Base-by-base conservation (phyloP, 1,140 invertebrate genomes). In the Zaprionus ornatus region DNA sequence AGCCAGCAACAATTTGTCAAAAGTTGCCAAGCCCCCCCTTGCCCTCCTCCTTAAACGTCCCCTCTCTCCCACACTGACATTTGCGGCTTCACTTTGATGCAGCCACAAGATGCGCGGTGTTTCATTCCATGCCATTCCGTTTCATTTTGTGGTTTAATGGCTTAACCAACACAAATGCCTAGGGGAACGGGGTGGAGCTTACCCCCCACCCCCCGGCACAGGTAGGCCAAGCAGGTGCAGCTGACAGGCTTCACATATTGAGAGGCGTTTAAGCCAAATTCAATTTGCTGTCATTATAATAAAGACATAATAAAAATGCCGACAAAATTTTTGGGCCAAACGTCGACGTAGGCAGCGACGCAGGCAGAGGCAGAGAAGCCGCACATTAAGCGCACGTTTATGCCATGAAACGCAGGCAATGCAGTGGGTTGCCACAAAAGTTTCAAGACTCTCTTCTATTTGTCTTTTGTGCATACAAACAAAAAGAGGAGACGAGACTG, bases 1-100 rank as follows among this genome's bases (percentile, higher is more conserved):
- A 78, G 59, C 73, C 61, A 76, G 66, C 80, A 90, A 88, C 81
- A 88, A 88, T 88, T 88, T 88, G 85, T 88, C 85, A 88, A 90
- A 71, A 79, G 77, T 88, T 74, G 80, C 77, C 60, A 52, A 27
- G 4, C 27, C n/a, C 63, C 17, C 37, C 23, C 23, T 27, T 19
- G 13, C 21, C 17, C 19, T 29, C 48, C 56, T 73, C 65, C 72
- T 70, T 70, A 61, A 67, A 9, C 27, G 50, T 48, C 56, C 61
- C 56, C 50, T 37, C 19, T 32, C 23, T 35, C 60, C 56, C 68
- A 62, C 70, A 25, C 15, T 15, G 23, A 7, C 21, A 27, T 13
- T 15, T 73, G 56, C 56, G 40, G 52, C 60, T 62, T 62, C 48
- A 52, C 55, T 17, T 40, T 17, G 64, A 32, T 54, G 42, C 55